Evolutionary conservation across 2,113 vertebrate genomes (phyloP).

Genomic region (Chaetodon auriga): DNA sequence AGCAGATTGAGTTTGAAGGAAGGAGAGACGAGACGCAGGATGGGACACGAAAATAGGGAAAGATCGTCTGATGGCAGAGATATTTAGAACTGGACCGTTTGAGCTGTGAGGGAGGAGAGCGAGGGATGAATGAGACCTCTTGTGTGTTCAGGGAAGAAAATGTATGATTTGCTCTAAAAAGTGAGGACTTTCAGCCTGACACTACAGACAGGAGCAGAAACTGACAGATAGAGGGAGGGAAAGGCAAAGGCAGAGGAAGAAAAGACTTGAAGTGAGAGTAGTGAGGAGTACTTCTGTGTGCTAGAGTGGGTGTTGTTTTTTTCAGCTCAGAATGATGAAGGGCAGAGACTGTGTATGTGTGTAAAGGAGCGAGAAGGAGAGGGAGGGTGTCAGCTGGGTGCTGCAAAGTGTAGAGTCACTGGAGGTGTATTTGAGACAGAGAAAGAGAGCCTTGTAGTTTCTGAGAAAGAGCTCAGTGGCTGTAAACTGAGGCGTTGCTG

Average conservation of each 20-base stretch:
- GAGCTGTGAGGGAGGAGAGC: slow-evolving; percentile 30
- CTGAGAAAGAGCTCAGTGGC: slow-evolving; percentile 52
- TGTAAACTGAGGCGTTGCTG: slow-evolving; percentile 52
- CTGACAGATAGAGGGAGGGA: background rate
- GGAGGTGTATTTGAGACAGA: slow-evolving; percentile 57
- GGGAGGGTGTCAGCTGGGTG: slow-evolving; percentile 61
- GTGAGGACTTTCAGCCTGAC: background rate
- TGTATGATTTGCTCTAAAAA: slow-evolving; percentile 12
- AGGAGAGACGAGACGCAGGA: slow-evolving; percentile 32
- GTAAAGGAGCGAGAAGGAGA: slow-evolving; percentile 31
- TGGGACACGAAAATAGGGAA: background rate
- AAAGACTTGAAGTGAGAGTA: slow-evolving; percentile 16
- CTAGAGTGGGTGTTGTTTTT: background rate
- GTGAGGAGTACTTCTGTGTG: slow-evolving; percentile 30
- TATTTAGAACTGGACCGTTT: slow-evolving; percentile 19
- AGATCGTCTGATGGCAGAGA: background rate
- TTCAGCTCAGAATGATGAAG: slow-evolving; percentile 57
- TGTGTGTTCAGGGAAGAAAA: slow-evolving; percentile 18
- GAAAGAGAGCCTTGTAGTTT: slow-evolving; percentile 55
- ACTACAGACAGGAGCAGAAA: slow-evolving; percentile 5
- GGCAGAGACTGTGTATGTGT: slow-evolving; percentile 61
- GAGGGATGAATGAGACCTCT: slow-evolving; percentile 37
- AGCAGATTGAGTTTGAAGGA: slow-evolving; percentile 26
- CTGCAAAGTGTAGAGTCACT: slow-evolving; percentile 57
- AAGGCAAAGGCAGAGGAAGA: background rate